phyloP scores from a whole-genome alignment of 2,888 invertebrate species.

The Drosophila fulvimacula region DNA sequence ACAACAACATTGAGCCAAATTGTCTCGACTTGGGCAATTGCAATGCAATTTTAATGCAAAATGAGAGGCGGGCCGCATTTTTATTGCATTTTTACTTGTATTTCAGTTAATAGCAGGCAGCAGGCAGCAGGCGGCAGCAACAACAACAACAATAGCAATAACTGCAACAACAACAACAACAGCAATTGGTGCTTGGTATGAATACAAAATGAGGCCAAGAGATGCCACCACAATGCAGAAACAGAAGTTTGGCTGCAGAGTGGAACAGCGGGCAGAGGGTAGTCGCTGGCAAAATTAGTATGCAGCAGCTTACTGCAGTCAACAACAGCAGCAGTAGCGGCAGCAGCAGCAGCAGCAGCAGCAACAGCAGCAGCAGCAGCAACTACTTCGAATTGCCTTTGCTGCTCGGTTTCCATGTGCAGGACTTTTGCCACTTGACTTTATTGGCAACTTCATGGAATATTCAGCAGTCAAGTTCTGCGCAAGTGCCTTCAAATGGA shows the following conservation, averaged over 20 bases:
- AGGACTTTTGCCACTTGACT: constrained; percentile 79
- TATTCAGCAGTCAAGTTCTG: constrained; percentile 76
- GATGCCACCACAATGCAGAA: constrained; percentile 72
- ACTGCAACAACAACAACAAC: constrained; percentile 51
- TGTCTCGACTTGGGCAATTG: constrained; percentile 69
- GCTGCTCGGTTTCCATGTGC: constrained; percentile 36
- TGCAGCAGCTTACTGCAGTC: constrained; percentile 75
- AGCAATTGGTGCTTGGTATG: constrained; percentile 83
- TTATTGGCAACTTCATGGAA: constrained; percentile 83
- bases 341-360: constrained; percentile 28
- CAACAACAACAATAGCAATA: constrained; percentile 18
- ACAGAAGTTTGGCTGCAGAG: background rate
- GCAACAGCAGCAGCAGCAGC: constrained; percentile 17
- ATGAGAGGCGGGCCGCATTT: constrained; percentile 72
- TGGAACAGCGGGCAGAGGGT: background rate
- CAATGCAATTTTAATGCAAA: constrained; percentile 83
- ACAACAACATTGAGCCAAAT: constrained; percentile 48
- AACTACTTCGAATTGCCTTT: constrained; percentile 9
- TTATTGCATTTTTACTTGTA: constrained; percentile 78
- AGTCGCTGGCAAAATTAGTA: constrained; percentile 67
- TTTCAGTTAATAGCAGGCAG: constrained; percentile 73
- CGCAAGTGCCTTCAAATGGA: constrained; percentile 72
- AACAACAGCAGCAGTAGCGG: constrained; percentile 32
- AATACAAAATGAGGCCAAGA: constrained; percentile 82
- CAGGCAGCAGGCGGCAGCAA: constrained; percentile 32